Percentiles rank a stretch among this genome's conserved stretches.
Evolutionary conservation across 1,140 invertebrate genomes (phyloP).

Genomic region (Rhysida immarginata): DNA sequence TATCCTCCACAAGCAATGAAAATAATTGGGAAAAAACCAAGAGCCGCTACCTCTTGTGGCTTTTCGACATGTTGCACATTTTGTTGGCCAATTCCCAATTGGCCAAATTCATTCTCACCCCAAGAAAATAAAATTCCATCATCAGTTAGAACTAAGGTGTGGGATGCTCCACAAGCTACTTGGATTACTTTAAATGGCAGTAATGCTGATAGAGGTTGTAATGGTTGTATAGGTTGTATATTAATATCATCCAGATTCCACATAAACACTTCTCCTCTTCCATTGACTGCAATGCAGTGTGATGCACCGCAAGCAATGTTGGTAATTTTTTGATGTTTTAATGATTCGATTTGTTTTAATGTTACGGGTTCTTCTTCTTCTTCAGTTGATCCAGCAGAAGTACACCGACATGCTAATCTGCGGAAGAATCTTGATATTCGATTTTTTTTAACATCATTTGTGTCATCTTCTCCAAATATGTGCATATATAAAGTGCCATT

Average conservation of each 20-base stretch:
- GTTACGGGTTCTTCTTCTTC: too few relatives aligned
- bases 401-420: neutral
- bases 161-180: constrained; percentile 57
- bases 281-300: neutral
- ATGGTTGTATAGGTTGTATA: neutral
- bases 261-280: neutral
- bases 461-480: neutral
- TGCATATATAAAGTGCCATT: neutral
- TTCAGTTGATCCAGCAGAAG: too few relatives aligned
- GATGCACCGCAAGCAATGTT: neutral
- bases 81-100: constrained; percentile 56
- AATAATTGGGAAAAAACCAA: constrained; percentile 63
- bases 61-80: constrained; percentile 29
- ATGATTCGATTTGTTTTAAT: neutral
- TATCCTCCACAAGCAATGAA: constrained; percentile 63
- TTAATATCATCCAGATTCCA: neutral
- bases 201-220: neutral
- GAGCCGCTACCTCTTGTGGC: constrained; percentile 46
- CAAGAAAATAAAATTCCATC: constrained; percentile 80
- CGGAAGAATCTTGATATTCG: neutral
- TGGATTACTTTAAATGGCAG: constrained; percentile 48
- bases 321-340: neutral
- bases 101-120: constrained; percentile 68
- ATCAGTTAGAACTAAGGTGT: constrained; percentile 68
- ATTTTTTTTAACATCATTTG: neutral